Percentiles rank a stretch among this genome's conserved stretches.
These are phyloP conservation scores for Chloromyia formosa DNA, from an alignment of 2,888 invertebrate species.

Conservation along the genomic window DNA sequence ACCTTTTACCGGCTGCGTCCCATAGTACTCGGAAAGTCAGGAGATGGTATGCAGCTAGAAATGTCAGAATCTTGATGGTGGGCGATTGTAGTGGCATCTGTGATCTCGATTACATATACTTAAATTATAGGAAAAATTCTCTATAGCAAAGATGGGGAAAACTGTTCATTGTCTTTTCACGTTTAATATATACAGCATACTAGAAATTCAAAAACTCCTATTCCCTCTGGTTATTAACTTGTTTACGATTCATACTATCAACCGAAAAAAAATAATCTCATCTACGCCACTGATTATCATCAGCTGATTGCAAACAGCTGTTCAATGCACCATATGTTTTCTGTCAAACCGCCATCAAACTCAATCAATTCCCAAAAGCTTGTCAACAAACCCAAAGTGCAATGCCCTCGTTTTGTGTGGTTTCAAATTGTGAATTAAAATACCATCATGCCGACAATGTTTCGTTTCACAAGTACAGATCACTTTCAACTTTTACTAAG, in stretches of 20 bases:
- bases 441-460: conserved; percentile 61
- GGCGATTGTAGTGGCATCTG: background rate
- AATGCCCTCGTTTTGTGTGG: conserved; percentile 63
- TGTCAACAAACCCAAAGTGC: conserved; percentile 5
- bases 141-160: too few relatives aligned
- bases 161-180: too few relatives aligned
- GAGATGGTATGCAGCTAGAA: background rate
- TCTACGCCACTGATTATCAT: background rate
- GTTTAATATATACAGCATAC: too few relatives aligned
- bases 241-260: background rate
- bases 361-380: background rate
- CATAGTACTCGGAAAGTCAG: background rate
- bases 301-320: background rate
- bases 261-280: background rate
- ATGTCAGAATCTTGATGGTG: background rate
- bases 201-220: too few relatives aligned
- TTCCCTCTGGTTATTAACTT: background rate
- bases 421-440: conserved; percentile 60
- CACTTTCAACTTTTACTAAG: too few relatives aligned
- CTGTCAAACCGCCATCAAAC: too few relatives aligned
- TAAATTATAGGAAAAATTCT: too few relatives aligned
- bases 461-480: conserved; percentile 64
- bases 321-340: conserved; percentile 1
- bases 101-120: background rate
- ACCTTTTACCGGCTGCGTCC: conserved; percentile 19